Evolutionary conservation across 2,113 vertebrate genomes (phyloP).

Genomic region (Gopherus evgoodei): DNA sequence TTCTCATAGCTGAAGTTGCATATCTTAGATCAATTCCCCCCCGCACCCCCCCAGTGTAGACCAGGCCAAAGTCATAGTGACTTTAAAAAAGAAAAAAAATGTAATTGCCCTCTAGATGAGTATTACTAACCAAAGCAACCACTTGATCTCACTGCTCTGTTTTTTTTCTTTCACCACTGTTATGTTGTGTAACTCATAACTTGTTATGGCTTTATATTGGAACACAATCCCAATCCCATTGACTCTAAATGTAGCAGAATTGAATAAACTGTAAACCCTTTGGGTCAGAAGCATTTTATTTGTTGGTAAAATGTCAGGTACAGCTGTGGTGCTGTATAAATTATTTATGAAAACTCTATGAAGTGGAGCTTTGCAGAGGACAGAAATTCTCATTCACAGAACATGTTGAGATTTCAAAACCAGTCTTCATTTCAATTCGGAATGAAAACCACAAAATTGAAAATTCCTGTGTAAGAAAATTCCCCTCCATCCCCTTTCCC

Average conservation of each 20-base stretch:
- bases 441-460: neutral
- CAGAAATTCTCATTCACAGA: neutral
- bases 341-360: neutral
- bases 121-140: neutral
- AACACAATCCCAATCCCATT: neutral
- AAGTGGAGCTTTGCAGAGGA: neutral
- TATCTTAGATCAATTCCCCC: too few relatives aligned
- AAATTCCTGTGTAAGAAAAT: neutral
- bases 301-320: neutral
- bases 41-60: too few relatives aligned
- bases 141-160: neutral
- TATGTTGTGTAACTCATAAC: neutral
- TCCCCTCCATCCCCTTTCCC: accelerated
- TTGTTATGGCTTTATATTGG: neutral
- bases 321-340: accelerated
- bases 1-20: too few relatives aligned
- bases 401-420: accelerated
- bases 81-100: accelerated
- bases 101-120: too few relatives aligned
- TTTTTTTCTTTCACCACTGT: neutral
- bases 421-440: neutral
- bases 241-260: neutral
- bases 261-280: neutral
- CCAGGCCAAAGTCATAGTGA: neutral
- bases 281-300: neutral